Conservation (phyloP, 2,888 invertebrate genomes). For the Chrysomela aeneicollis region DNA sequence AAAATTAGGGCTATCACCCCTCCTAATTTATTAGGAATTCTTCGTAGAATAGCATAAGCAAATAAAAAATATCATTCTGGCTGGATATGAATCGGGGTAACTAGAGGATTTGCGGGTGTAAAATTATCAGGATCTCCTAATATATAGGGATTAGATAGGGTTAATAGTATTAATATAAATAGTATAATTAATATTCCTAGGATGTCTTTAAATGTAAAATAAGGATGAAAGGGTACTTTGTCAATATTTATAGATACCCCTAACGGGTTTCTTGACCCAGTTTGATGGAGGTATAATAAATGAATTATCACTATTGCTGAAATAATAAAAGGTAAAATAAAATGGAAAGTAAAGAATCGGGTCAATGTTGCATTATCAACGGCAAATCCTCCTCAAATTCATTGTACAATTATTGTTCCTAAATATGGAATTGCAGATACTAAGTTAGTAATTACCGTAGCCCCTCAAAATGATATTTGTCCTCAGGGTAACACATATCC, state of each 20-base stretch:
- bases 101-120: slow-evolving; percentile 72
- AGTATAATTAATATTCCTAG: slow-evolving; percentile 68
- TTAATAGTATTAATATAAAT: slow-evolving; percentile 64
- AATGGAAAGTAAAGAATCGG: slow-evolving; percentile 81
- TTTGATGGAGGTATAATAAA: slow-evolving; percentile 71
- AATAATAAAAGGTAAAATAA: slow-evolving; percentile 76
- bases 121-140: slow-evolving; percentile 79
- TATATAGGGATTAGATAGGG: slow-evolving; percentile 66
- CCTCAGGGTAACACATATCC: slow-evolving; percentile 82
- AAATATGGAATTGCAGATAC: slow-evolving; percentile 76
- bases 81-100: slow-evolving; percentile 79
- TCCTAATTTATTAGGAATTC: slow-evolving; percentile 81
- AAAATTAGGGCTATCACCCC: slow-evolving; percentile 73
- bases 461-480: slow-evolving; percentile 84
- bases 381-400: slow-evolving; percentile 80
- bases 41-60: slow-evolving; percentile 82
- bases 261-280: slow-evolving; percentile 73
- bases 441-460: slow-evolving; percentile 71
- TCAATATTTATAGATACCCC: slow-evolving; percentile 71
- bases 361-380: slow-evolving; percentile 77
- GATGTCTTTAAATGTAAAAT: slow-evolving; percentile 71
- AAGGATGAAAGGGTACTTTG: slow-evolving; percentile 76
- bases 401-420: slow-evolving; percentile 70
- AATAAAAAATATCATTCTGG: slow-evolving; percentile 88
- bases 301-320: slow-evolving; percentile 69